Conservation (phyloP, 2,888 invertebrate genomes). For the Drosophila heteroneura region DNA sequence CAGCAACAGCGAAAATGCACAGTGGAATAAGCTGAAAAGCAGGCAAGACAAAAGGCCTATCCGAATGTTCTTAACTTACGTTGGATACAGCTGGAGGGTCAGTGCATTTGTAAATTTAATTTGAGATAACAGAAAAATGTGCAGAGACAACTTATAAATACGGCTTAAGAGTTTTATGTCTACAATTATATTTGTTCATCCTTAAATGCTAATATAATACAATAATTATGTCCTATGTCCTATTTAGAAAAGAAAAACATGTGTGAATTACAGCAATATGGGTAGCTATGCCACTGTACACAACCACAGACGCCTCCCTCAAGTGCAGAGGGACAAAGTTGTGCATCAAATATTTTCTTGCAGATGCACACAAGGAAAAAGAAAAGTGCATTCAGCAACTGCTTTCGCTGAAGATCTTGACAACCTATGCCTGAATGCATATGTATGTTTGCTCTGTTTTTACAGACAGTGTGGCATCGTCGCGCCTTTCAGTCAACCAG, state of each 20-base stretch:
- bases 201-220: no score
- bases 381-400: constrained; percentile 53
- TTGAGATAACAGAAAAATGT: not conserved
- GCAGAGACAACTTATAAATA: not conserved
- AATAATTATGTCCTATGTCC: not conserved
- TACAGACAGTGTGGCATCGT: constrained; percentile 1
- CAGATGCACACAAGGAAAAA: constrained; percentile 35
- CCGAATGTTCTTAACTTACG: not conserved
- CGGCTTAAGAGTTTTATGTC: not conserved
- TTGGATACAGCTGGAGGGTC: not conserved
- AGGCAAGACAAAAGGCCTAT: not conserved
- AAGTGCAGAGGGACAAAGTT: not conserved
- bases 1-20: constrained; percentile 14
- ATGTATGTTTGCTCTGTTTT: constrained; percentile 2
- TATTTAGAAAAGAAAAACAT: no score
- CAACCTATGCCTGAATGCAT: constrained; percentile 1
- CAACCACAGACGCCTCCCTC: not conserved
- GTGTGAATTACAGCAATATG: no score
- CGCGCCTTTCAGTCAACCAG: constrained; percentile 53
- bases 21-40: not conserved
- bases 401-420: constrained; percentile 24
- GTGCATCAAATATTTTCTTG: constrained; percentile 34
- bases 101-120: not conserved
- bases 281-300: not conserved
- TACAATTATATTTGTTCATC: not conserved